Conservation (phyloP, 2,888 invertebrate genomes). For the Sturmia bella region DNA sequence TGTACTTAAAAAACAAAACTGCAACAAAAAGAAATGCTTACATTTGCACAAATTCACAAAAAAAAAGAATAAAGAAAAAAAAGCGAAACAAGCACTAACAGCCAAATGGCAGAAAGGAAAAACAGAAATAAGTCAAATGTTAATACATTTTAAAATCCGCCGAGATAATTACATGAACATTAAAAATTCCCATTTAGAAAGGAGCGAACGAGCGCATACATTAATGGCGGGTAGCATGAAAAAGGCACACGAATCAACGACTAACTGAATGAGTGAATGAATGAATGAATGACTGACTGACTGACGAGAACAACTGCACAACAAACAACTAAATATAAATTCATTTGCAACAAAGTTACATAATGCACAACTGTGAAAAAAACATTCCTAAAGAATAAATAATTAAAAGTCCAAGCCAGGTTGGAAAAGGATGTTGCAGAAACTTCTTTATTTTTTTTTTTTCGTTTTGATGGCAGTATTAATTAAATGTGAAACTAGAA, state of each 20-base stretch:
- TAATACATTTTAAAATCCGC: constrained; percentile 61
- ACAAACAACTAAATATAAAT: constrained; percentile 38
- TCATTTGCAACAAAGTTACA: constrained; percentile 29
- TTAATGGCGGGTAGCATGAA: constrained; percentile 18
- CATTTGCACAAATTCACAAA: constrained; percentile 1
- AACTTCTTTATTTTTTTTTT: constrained; percentile 5
- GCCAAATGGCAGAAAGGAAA: constrained; percentile 14
- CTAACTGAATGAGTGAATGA: constrained; percentile 7
- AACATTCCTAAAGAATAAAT: constrained; percentile 33
- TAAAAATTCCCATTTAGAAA: constrained; percentile 66
- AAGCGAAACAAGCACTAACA: constrained; percentile 28
- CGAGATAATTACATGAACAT: constrained; percentile 63
- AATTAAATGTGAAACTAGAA: constrained; percentile 37
- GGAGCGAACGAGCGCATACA: constrained; percentile 24
- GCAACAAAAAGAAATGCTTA: constrained; percentile 23
- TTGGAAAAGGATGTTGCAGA: constrained; percentile 7
- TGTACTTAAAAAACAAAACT: constrained; percentile 5
- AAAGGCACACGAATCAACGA: constrained; percentile 15
- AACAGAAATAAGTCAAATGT: constrained; percentile 53
- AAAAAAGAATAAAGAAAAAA: neutral
- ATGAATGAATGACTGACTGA: too few species aligned
- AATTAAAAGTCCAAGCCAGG: constrained; percentile 32
- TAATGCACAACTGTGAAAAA: constrained; percentile 2
- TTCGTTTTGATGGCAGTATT: constrained; percentile 30
- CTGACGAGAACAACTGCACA: constrained; percentile 16